Percentiles rank a stretch among this genome's conserved stretches.
These are phyloP conservation scores for Nematolebias whitei DNA, from an alignment of 2,113 vertebrate species.

Conservation along the genomic window DNA sequence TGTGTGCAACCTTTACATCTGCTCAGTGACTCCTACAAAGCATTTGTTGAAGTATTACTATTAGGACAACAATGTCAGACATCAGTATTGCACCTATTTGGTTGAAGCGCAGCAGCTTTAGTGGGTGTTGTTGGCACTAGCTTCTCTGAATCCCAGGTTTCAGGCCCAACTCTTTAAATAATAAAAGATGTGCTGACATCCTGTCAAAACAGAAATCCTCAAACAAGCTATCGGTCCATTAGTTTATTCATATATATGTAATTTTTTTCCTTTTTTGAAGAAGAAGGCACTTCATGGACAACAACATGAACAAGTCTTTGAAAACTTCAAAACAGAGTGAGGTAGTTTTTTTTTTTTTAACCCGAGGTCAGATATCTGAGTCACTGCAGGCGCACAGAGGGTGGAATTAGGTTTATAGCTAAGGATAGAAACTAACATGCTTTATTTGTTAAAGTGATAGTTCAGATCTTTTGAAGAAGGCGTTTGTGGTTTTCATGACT, in stretches of 20 bases:
- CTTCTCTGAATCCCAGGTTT: conserved; percentile 36
- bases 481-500: no score
- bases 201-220: conserved; percentile 57
- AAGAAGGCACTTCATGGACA: conserved; percentile 9
- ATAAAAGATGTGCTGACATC: conserved; percentile 53
- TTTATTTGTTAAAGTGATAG: conserved; percentile 2
- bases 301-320: conserved; percentile 44
- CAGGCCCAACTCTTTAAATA: conserved; percentile 42
- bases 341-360: conserved; percentile 35
- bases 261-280: conserved; percentile 3
- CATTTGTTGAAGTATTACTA: conserved; percentile 15
- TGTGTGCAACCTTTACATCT: conserved; percentile 25
- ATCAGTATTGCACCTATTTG: conserved; percentile 33
- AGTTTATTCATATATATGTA: background rate
- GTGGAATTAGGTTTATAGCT: conserved; percentile 5
- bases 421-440: conserved; percentile 42
- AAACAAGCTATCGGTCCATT: conserved; percentile 47
- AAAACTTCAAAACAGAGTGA: conserved; percentile 41
- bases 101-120: conserved; percentile 30
- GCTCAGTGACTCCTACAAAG: conserved; percentile 21
- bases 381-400: conserved; percentile 28
- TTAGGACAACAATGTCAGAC: conserved; percentile 21
- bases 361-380: conserved; percentile 28
- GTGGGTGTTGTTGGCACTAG: conserved; percentile 27
- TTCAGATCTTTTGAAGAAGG: no score